Evolutionary conservation across 2,888 invertebrate genomes (phyloP).

Genomic region (Agapostemon virescens): DNA sequence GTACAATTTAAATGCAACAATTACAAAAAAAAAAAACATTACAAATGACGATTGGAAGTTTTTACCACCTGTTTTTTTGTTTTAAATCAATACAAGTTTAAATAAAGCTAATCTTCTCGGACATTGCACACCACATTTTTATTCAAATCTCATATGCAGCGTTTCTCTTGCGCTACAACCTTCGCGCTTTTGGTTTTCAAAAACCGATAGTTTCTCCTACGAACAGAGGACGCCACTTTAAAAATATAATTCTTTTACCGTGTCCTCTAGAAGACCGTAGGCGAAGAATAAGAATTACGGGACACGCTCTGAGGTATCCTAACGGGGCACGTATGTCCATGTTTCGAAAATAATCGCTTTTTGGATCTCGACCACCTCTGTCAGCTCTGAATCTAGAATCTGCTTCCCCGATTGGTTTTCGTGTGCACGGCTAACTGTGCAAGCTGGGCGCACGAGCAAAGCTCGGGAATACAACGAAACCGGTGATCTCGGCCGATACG

Average conservation of each 20-base stretch:
- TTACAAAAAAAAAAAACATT: too few relatives aligned
- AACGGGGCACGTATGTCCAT: background rate
- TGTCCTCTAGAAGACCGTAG: background rate
- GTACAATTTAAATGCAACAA: too few relatives aligned
- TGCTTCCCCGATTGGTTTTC: slow-evolving; percentile 20
- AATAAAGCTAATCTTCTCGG: background rate
- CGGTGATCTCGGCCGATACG: background rate
- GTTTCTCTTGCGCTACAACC: background rate
- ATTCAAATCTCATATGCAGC: background rate
- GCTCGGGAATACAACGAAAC: background rate
- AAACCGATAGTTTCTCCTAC: background rate
- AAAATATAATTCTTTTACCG: background rate
- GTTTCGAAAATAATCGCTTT: slow-evolving; percentile 45
- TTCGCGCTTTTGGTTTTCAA: background rate
- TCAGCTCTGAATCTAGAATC: slow-evolving; percentile 32
- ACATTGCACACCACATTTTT: background rate
- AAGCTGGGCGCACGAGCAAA: background rate
- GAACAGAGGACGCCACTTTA: background rate
- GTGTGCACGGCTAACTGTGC: background rate
- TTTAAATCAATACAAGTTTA: too few relatives aligned
- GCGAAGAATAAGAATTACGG: background rate
- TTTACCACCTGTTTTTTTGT: too few relatives aligned
- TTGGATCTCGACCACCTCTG: slow-evolving; percentile 37
- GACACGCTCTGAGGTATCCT: background rate
- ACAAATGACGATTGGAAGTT: too few relatives aligned